Evolutionary conservation across 2,113 vertebrate genomes (phyloP).

Genomic region (Coregonus clupeaformis): DNA sequence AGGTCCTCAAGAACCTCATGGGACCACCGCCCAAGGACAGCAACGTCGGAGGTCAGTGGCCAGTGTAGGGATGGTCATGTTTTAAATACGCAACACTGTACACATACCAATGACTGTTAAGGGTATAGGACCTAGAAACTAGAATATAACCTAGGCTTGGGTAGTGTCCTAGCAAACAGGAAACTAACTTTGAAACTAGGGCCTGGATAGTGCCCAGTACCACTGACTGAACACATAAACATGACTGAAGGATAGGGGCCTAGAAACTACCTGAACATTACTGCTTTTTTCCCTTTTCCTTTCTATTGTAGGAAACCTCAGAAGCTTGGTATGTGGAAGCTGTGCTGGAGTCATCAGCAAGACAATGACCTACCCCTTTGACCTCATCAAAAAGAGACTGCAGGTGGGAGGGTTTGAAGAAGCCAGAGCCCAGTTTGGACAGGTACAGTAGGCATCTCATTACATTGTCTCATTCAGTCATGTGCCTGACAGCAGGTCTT

Average conservation of each 20-base stretch:
- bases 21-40: slow-evolving; percentile 52
- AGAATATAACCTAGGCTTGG: too few species aligned
- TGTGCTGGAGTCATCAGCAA: slow-evolving; percentile 93
- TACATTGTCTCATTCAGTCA: too few species aligned
- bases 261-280: background rate
- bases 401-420: slow-evolving; percentile 92
- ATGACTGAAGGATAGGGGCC: too few species aligned
- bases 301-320: slow-evolving; percentile 72
- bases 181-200: too few species aligned
- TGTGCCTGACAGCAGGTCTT: too few species aligned
- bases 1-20: slow-evolving; percentile 75
- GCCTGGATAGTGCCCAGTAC: too few species aligned
- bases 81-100: too few species aligned
- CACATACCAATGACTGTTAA: too few species aligned
- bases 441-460: slow-evolving; percentile 69
- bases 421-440: slow-evolving; percentile 83
- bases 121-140: too few species aligned
- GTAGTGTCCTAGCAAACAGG: too few species aligned
- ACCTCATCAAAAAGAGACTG: slow-evolving; percentile 93
- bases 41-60: slow-evolving; percentile 74
- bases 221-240: too few species aligned
- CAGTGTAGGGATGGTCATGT: background rate
- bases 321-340: slow-evolving; percentile 87
- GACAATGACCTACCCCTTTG: slow-evolving; percentile 91
- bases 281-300: rapidly evolving